These are phyloP conservation scores for Hemaris fuciformis DNA, from an alignment of 2,888 invertebrate species.

Conservation along the genomic window DNA sequence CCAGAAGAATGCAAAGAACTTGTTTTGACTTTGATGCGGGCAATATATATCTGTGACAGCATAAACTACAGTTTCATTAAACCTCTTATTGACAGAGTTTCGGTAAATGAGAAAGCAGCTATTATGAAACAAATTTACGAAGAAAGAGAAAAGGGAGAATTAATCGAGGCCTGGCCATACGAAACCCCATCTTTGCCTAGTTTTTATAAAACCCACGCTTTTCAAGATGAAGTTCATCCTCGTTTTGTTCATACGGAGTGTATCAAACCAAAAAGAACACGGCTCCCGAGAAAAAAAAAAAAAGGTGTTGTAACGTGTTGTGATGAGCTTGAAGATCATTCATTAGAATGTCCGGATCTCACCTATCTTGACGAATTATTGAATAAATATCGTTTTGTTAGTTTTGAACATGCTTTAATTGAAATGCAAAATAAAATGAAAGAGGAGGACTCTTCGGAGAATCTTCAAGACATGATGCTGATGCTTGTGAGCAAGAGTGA, in stretches of 20 bases:
- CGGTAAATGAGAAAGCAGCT: constrained; percentile 25
- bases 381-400: constrained; percentile 48
- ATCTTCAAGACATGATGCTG: constrained; percentile 53
- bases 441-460: constrained; percentile 40
- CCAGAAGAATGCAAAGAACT: constrained; percentile 48
- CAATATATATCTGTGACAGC: constrained; percentile 44
- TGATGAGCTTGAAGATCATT: too few species aligned
- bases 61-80: constrained; percentile 51
- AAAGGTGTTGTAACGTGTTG: not conserved
- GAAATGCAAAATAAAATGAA: constrained; percentile 43
- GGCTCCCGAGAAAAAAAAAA: too few species aligned
- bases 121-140: constrained; percentile 41
- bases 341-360: constrained; percentile 4
- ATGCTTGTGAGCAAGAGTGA: constrained; percentile 63
- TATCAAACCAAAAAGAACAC: not conserved
- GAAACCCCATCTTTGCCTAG: constrained; percentile 25
- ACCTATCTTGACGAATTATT: constrained; percentile 48
- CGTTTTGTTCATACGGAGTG: too few species aligned
- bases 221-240: constrained; percentile 23
- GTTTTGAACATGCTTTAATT: constrained; percentile 47
- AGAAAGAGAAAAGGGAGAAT: constrained; percentile 29
- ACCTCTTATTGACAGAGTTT: constrained; percentile 33
- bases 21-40: constrained; percentile 42
- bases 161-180: constrained; percentile 38
- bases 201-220: constrained; percentile 17